These are phyloP conservation scores for Acleris emargana DNA, from an alignment of 2,888 invertebrate genomes.

Conservation along the genomic window DNA sequence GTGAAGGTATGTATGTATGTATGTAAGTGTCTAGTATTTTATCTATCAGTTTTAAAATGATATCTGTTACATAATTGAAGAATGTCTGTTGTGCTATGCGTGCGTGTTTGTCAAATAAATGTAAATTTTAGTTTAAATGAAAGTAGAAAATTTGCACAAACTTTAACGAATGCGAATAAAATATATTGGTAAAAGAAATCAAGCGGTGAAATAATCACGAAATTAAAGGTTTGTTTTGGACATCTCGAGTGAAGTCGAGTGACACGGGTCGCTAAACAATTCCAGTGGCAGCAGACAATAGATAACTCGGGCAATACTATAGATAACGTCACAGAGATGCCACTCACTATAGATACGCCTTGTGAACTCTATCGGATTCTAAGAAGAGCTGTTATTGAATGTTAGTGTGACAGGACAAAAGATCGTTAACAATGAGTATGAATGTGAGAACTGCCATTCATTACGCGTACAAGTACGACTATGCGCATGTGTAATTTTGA, in stretches of 20 bases:
- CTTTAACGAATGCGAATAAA: no score
- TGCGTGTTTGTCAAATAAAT: no score
- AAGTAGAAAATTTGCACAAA: no score
- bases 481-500: not conserved
- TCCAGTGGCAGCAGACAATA: conserved; percentile 8
- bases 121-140: no score
- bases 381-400: conserved; percentile 4
- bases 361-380: conserved; percentile 5
- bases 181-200: no score
- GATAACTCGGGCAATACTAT: not conserved
- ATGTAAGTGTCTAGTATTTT: no score
- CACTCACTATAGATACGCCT: conserved; percentile 14
- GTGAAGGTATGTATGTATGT: no score
- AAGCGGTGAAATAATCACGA: not conserved
- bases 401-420: conserved; percentile 7
- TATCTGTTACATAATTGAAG: no score
- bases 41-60: no score
- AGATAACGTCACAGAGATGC: conserved; percentile 20
- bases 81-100: no score
- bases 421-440: conserved; percentile 10
- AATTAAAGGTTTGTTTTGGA: conserved; percentile 4
- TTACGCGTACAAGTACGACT: not conserved
- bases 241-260: conserved; percentile 15
- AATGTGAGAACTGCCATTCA: not conserved
- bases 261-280: conserved; percentile 21